A percentile compares a stretch with the other conserved stretches of the same genome.
Conservation (phyloP, 2,113 vertebrate species). For the Nettapus auritus region DNA sequence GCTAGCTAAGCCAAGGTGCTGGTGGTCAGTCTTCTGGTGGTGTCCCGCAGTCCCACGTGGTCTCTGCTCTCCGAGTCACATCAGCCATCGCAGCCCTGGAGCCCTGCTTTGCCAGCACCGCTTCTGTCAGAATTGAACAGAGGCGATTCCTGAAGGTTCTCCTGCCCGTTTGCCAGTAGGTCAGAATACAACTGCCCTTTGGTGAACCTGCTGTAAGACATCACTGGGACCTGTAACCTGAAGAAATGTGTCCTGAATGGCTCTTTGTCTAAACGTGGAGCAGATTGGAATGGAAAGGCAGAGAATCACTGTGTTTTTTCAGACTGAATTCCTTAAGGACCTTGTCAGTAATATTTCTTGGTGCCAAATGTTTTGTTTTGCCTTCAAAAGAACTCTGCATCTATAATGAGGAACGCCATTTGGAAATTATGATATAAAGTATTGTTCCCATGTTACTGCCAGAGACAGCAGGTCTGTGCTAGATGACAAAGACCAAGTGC, state of each 20-base stretch:
- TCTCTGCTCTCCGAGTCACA: not conserved
- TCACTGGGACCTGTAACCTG: not conserved
- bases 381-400: not conserved
- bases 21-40: not conserved
- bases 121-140: not conserved
- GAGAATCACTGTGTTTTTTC: not conserved
- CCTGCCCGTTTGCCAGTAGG: not conserved
- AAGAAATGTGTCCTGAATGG: not conserved
- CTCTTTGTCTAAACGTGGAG: not conserved
- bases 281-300: not conserved
- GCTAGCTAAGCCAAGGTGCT: not conserved
- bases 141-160: not conserved
- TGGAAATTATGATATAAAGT: slow-evolving; percentile 33
- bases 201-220: not conserved
- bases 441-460: not conserved
- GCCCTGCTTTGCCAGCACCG: not conserved
- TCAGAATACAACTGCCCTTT: not conserved
- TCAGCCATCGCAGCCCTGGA: not conserved
- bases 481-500: slow-evolving; percentile 24
- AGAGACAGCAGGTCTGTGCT: slow-evolving; percentile 22
- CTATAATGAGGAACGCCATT: not conserved
- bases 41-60: not conserved
- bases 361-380: not conserved
- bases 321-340: slow-evolving; percentile 1
- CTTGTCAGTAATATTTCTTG: not conserved